phyloP scores from a whole-genome alignment of 2,888 invertebrate genomes.

The Acronicta aceris region DNA sequence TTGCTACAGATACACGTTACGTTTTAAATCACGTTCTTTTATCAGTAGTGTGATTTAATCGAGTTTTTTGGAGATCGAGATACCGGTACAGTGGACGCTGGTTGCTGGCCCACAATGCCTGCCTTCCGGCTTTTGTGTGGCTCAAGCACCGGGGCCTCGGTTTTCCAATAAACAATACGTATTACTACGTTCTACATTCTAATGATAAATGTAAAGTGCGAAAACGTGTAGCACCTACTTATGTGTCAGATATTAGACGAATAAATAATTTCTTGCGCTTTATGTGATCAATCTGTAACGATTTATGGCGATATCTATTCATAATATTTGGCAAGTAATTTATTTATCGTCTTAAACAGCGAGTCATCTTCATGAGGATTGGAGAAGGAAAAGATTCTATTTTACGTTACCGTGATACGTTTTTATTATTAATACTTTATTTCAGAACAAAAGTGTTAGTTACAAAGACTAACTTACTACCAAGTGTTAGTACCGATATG shows the following conservation, averaged over 20 bases:
- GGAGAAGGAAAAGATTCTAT: background rate
- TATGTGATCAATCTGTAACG: conserved; percentile 15
- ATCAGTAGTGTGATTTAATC: conserved; percentile 31
- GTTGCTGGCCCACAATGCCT: conserved; percentile 27
- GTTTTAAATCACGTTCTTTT: conserved; percentile 35
- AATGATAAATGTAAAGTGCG: conserved; percentile 52
- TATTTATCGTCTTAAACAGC: conserved; percentile 24
- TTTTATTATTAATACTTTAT: background rate
- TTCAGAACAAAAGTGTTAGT: too few species aligned
- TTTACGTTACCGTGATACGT: background rate
- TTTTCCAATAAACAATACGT: conserved; percentile 43
- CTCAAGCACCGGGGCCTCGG: conserved; percentile 27
- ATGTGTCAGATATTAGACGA: conserved; percentile 16
- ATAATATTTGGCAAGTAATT: conserved; percentile 11
- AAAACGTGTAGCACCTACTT: conserved; percentile 31
- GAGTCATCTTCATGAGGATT: conserved; percentile 7
- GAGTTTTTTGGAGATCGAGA: conserved; percentile 37
- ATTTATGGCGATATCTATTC: conserved; percentile 31
- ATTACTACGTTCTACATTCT: conserved; percentile 42
- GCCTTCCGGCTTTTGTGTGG: conserved; percentile 65
- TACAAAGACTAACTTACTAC: too few species aligned
- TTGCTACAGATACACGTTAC: conserved; percentile 30
- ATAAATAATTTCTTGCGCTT: conserved; percentile 25
- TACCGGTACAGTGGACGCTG: conserved; percentile 17
- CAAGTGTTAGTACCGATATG: too few species aligned